Percentiles rank a stretch among this genome's conserved stretches.
phyloP scores from a whole-genome alignment of 2,888 invertebrate genomes.

The Lepidochitona cinerea region DNA sequence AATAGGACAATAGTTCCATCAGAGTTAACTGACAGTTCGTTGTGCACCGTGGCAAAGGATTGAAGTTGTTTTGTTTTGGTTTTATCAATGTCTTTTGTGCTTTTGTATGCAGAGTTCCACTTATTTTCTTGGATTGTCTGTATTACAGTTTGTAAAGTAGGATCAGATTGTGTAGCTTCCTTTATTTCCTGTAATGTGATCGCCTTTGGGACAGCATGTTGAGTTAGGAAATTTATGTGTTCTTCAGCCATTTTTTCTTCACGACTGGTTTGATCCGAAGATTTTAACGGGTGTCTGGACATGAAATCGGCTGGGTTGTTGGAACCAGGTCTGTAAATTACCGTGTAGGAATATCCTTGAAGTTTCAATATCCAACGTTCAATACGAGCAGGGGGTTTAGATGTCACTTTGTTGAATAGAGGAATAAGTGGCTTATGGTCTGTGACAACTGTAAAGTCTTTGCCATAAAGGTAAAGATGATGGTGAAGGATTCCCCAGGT shows the following conservation, averaged over 20 bases:
- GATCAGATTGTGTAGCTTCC: not conserved
- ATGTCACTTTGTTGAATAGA: not conserved
- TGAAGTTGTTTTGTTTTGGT: not conserved
- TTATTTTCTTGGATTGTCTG: not conserved
- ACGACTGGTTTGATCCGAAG: not conserved
- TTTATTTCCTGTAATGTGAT: not conserved
- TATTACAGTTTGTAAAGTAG: not conserved
- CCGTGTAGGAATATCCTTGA: not conserved
- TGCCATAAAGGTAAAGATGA: not conserved
- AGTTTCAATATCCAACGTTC: not conserved
- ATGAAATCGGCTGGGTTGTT: not conserved
- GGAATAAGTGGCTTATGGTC: not conserved
- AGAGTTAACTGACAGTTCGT: not conserved
- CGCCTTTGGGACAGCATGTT: not conserved
- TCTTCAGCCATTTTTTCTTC: not conserved
- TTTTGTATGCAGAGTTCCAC: not conserved
- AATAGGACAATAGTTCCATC: not conserved
- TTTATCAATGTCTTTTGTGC: no score
- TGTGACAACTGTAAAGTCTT: not conserved
- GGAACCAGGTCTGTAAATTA: not conserved
- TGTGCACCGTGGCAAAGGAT: not conserved
- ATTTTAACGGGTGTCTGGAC: not conserved
- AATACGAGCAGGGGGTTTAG: not conserved
- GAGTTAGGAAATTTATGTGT: not conserved
- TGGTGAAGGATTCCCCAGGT: not conserved